These are phyloP conservation scores for Drosophila tani DNA, from an alignment of 1,140 invertebrate species.

Conservation along the genomic window DNA sequence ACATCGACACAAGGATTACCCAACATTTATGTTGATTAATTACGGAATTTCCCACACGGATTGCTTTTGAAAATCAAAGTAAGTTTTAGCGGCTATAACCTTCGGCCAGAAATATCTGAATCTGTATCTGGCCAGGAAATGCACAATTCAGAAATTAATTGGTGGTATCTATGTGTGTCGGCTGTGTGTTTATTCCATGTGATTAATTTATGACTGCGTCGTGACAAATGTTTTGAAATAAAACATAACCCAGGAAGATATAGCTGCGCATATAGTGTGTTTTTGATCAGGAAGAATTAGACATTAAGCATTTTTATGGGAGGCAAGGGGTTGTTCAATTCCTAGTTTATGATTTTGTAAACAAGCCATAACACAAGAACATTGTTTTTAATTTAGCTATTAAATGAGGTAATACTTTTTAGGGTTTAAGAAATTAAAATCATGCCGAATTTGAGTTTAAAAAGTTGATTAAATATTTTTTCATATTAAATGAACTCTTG, in stretches of 20 bases:
- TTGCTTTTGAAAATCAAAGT: slow-evolving; percentile 84
- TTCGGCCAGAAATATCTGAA: slow-evolving; percentile 21
- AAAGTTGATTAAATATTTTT: no score
- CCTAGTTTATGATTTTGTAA: slow-evolving; percentile 15
- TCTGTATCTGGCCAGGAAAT: slow-evolving; percentile 41
- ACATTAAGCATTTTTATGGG: slow-evolving; percentile 17
- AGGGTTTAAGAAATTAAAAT: not conserved
- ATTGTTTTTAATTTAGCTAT: not conserved
- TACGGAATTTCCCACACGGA: slow-evolving; percentile 63
- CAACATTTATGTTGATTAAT: slow-evolving; percentile 43
- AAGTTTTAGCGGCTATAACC: slow-evolving; percentile 49
- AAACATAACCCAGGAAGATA: slow-evolving; percentile 40
- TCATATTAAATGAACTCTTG: no score
- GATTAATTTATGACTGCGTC: slow-evolving; percentile 43
- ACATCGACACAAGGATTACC: slow-evolving; percentile 45
- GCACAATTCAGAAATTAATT: slow-evolving; percentile 48
- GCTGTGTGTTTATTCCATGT: slow-evolving; percentile 31
- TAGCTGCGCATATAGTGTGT: not conserved
- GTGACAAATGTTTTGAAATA: slow-evolving; percentile 42
- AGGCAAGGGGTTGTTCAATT: not conserved
- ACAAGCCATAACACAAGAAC: not conserved
- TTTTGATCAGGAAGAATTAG: slow-evolving; percentile 21
- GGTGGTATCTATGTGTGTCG: slow-evolving; percentile 17
- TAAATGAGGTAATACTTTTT: not conserved
- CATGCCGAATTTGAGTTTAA: accelerated